Evolutionary conservation across 1,140 invertebrate species (phyloP), one percentile per base, ranked within the genome.

Genomic region (Lordiphosa mommai): DNA sequence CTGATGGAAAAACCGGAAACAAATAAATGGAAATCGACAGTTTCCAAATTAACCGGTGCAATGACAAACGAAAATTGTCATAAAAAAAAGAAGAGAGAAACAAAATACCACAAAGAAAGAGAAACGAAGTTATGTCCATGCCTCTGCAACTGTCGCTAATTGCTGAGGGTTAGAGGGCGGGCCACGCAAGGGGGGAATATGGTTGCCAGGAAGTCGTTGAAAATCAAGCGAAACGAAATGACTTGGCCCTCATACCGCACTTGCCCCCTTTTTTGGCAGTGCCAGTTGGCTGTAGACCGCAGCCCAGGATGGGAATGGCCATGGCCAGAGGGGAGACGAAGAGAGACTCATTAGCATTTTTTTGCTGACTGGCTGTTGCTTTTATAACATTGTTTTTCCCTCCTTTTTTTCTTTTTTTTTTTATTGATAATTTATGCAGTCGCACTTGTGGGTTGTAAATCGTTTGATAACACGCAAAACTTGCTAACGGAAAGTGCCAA

Each of bases 381-480:
- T 79, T 79, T 61, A 46, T 67, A 60, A 66, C 65, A 72, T 72
- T 67, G 60, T 68, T 77, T 61, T 47, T 79, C 43, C 41, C 61
- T 56, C 44, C 48, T 40, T 27, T 47, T 9, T 37, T 37, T 48
- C 29, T 36, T 57, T 57, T 34, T 52, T 64, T 73, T 77, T 74
- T 79, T 70, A 80, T 82, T 80, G 76, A 82, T 82, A 82, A 80
- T 72, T 80, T 80, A 80, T 80, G 77, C 76, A 80, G 76, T 84
- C 76, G 67, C 76, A 82, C 76, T 80, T 82, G 76, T 69, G 76
- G 76, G 53, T 64, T 76, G 71, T 76, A 80, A 80, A 82, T 80
- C 71, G 76, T 80, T 80, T 84, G 77, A 84, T 80, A 80, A 84
- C 77, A 80, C 71, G 76, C 77, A 60, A 82, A 84, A 69, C 60